Evolutionary conservation across 2,797 vertebrate genomes (phyloP).

Genomic region (Cephalopachus bancanus): DNA sequence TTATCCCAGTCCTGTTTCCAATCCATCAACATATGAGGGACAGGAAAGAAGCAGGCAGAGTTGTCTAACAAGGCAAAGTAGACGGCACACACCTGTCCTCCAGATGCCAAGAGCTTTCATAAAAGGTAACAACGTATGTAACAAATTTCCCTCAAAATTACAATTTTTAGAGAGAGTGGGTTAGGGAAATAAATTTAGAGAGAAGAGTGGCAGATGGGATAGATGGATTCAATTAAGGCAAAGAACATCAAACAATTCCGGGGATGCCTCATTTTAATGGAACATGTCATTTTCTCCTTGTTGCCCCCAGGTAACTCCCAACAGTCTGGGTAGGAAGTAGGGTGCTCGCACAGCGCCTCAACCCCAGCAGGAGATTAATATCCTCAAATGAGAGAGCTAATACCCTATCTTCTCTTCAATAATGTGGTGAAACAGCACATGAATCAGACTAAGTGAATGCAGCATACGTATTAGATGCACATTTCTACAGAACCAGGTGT

Average conservation of each 20-base stretch:
- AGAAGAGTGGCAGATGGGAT: constrained; percentile 73
- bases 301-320: constrained; percentile 66
- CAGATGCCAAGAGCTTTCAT: constrained; percentile 60
- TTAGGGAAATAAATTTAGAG: constrained; percentile 72
- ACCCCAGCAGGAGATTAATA: constrained; percentile 42
- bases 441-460: constrained; percentile 57
- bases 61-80: constrained; percentile 46
- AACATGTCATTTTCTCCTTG: constrained; percentile 58
- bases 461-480: not conserved
- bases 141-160: constrained; percentile 61
- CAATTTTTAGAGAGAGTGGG: constrained; percentile 62
- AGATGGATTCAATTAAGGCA: constrained; percentile 78
- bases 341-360: not conserved
- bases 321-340: constrained; percentile 27
- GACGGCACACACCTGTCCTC: constrained; percentile 60
- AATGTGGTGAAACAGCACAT: not conserved
- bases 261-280: constrained; percentile 67
- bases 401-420: constrained; percentile 40
- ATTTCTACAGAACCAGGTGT: constrained; percentile 44
- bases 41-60: constrained; percentile 22
- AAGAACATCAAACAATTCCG: constrained; percentile 74
- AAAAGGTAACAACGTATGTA: constrained; percentile 65
- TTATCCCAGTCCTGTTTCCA: constrained; percentile 36
- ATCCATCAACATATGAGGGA: not conserved
- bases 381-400: constrained; percentile 43